phyloP scores from a whole-genome alignment of 2,797 vertebrate species.

The Lepilemur septentrionalis region DNA sequence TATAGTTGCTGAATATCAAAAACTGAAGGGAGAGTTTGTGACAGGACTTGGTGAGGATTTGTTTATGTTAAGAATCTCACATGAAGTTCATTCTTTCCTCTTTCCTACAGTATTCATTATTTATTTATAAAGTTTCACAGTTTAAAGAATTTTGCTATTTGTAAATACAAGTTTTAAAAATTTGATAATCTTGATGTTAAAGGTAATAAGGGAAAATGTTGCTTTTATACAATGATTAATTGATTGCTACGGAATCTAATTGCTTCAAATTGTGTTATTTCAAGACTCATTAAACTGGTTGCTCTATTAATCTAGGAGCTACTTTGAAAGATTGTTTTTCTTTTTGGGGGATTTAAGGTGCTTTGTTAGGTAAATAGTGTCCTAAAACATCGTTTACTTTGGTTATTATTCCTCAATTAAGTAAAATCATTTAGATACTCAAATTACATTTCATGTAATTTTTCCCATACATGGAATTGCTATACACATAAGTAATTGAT shows the following conservation, averaged over 20 bases:
- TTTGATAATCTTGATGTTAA: constrained; percentile 4
- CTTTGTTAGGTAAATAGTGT: background rate
- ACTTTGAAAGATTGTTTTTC: background rate
- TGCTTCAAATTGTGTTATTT: constrained; percentile 71
- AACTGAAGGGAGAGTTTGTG: background rate
- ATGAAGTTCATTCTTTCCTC: background rate
- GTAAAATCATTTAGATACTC: background rate
- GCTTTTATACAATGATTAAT: constrained; percentile 60
- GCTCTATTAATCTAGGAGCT: background rate
- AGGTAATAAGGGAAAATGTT: constrained; percentile 30
- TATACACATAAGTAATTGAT: background rate
- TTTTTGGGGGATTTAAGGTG: background rate
- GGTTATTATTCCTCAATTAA: background rate
- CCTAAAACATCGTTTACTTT: background rate
- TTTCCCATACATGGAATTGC: background rate
- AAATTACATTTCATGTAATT: background rate
- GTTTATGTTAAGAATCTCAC: background rate
- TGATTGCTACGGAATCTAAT: constrained; percentile 69
- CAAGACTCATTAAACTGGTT: constrained; percentile 62
- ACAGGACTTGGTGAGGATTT: background rate
- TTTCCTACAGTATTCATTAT: background rate
- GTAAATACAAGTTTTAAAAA: background rate
- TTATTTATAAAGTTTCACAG: background rate
- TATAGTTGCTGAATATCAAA: background rate
- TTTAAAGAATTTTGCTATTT: background rate